Evolutionary conservation across 2,113 vertebrate species (phyloP), one percentile per base, ranked within the genome.

Genomic region (Passer domesticus): DNA sequence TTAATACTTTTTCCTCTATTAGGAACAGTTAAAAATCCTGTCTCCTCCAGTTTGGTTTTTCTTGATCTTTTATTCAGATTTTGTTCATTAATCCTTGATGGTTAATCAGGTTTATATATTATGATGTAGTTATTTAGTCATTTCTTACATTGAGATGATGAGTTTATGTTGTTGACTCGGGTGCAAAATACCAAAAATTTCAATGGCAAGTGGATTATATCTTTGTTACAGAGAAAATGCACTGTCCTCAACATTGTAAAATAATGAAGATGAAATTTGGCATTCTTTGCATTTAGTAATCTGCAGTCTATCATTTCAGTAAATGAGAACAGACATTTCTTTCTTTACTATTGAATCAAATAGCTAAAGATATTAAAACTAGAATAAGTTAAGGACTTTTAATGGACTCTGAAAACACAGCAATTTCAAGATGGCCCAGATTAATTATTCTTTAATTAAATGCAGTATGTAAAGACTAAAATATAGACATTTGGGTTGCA

Each of bases 331-430:
- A 96, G 83, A 69, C 58, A 33, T 91, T 70, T 90, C 31, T 83
- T 94, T 75, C 88, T 93, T 96, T 90, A 69, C n/a, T 72, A 74
- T 91, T 95, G 94, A 89, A 95, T 94, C 80, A 94, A 83, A 69
- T 33, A 88, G 66, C 63, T 88, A 41, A 91, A 95, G 87, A 62
- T 88, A 92, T 70, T 93, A 91, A 87, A 93, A 44, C 10, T 47
- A 41, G 64, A 78, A 49, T 50, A 93, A 80, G 52, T 80, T 74
- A 78, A 78, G 46, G 76, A 52, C 73, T 83, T 91, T 83, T 90
- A 93, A 91, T 91, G 80, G 76, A 43, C 28, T 60, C 35, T 50
- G 67, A 88, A 93, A 97, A 91, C 5, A n/a, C 64, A 74, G 39
- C 28, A 82, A 63, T 50, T 91, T 86, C 60, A 59, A 76, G 46